phyloP scores from a whole-genome alignment of 2,113 vertebrate genomes.

The Rousettus leschenaultii region DNA sequence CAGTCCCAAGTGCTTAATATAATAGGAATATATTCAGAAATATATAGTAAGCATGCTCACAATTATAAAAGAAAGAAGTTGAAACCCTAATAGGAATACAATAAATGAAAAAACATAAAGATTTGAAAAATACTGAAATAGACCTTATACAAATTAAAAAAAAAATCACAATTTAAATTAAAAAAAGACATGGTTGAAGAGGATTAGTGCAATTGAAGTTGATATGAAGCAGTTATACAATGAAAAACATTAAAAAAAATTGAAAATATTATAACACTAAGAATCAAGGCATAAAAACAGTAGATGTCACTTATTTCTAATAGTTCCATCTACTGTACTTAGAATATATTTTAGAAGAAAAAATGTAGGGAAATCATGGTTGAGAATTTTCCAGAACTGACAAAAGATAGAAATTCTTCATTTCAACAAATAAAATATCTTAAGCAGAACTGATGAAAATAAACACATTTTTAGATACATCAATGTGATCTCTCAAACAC shows the following conservation, averaged over 20 bases:
- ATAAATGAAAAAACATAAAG: not conserved
- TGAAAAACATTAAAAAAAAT: not conserved
- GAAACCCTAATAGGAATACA: not conserved
- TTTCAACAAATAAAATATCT: not conserved
- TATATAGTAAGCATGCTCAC: not conserved
- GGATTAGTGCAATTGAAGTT: not conserved
- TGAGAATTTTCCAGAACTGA: not conserved
- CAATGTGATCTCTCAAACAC: not conserved
- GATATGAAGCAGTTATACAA: not conserved
- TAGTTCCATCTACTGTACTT: not conserved
- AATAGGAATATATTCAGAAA: not conserved
- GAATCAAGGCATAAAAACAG: not conserved
- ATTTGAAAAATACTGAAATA: not conserved
- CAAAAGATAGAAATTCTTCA: not conserved
- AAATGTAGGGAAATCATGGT: not conserved
- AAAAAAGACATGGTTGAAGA: not conserved
- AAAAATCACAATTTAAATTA: not conserved
- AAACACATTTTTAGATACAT: not conserved
- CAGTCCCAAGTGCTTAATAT: not conserved
- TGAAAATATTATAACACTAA: not conserved
- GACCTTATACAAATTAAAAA: not conserved
- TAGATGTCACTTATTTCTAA: not conserved
- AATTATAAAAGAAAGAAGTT: not conserved
- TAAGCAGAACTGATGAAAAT: not conserved
- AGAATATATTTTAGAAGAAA: not conserved